phyloP scores from a whole-genome alignment of 2,888 invertebrate genomes.

The Drosophila borborema region DNA sequence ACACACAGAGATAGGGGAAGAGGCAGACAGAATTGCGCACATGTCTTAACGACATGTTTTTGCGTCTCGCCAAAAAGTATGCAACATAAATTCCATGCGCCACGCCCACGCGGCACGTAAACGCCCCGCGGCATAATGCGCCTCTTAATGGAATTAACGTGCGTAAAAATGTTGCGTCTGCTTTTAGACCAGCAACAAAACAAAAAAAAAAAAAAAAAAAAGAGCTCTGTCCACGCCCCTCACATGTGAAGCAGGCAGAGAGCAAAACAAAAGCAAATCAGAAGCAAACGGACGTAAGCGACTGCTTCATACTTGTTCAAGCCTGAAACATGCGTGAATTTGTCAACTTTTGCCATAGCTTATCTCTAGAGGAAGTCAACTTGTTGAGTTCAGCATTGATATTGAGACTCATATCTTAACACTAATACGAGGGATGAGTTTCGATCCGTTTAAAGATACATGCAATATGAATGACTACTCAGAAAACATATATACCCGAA shows the following conservation, averaged over 20 bases:
- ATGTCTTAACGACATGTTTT: slow-evolving; percentile 14
- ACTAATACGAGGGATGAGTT: too few relatives aligned
- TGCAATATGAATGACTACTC: too few relatives aligned
- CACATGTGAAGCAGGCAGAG: slow-evolving; percentile 13
- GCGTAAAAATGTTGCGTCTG: slow-evolving; percentile 53
- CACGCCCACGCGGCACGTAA: slow-evolving; percentile 49
- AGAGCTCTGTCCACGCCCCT: neutral
- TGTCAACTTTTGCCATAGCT: neutral
- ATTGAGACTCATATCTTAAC: too few relatives aligned
- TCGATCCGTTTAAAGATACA: too few relatives aligned
- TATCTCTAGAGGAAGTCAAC: neutral
- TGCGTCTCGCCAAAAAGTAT: slow-evolving; percentile 44
- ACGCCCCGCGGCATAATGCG: slow-evolving; percentile 52
- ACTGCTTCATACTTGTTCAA: neutral
- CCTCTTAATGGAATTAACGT: slow-evolving; percentile 69
- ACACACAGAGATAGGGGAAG: neutral
- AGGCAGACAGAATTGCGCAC: neutral
- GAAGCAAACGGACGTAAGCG: neutral
- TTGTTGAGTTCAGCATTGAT: neutral
- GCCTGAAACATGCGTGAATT: neutral
- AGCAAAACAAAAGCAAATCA: neutral
- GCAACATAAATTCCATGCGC: slow-evolving; percentile 58
- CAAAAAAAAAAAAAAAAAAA: neutral
- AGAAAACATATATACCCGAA: neutral
- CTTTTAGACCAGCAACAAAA: slow-evolving; percentile 16